phyloP scores from a whole-genome alignment of 2,888 invertebrate species.

The Dioctria linearis region DNA sequence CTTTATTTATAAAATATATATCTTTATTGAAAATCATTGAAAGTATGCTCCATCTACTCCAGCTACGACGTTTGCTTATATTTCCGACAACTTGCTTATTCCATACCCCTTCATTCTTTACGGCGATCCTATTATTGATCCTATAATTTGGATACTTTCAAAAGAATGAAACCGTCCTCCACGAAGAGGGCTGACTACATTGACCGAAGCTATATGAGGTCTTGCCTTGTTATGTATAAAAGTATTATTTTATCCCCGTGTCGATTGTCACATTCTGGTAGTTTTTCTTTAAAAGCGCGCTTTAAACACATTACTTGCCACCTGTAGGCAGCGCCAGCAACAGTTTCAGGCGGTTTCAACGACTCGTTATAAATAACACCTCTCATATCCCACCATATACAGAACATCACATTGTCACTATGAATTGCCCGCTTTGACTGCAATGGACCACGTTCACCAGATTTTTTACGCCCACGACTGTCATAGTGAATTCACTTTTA shows the following conservation, averaged over 20 bases:
- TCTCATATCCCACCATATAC: constrained; percentile 43
- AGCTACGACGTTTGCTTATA: neutral
- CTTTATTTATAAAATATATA: no score
- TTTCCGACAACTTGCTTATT: neutral
- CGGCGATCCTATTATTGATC: no score
- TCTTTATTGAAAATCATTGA: neutral
- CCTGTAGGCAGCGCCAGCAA: neutral
- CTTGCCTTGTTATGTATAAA: neutral
- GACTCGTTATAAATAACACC: no score
- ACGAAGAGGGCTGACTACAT: no score
- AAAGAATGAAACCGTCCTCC: no score
- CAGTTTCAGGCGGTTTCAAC: neutral
- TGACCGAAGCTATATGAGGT: no score
- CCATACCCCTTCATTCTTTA: neutral
- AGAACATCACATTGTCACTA: constrained; percentile 59
- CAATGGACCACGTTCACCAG: no score
- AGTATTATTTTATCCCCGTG: constrained; percentile 8
- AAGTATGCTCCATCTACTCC: neutral
- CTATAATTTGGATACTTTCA: no score
- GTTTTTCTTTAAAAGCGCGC: neutral
- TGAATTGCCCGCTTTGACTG: constrained; percentile 33
- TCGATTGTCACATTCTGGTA: neutral
- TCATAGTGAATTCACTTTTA: no score
- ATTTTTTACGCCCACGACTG: no score
- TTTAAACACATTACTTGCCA: neutral